phyloP scores from a whole-genome alignment of 2,888 invertebrate genomes.

The Ichneumoninae sp. region DNA sequence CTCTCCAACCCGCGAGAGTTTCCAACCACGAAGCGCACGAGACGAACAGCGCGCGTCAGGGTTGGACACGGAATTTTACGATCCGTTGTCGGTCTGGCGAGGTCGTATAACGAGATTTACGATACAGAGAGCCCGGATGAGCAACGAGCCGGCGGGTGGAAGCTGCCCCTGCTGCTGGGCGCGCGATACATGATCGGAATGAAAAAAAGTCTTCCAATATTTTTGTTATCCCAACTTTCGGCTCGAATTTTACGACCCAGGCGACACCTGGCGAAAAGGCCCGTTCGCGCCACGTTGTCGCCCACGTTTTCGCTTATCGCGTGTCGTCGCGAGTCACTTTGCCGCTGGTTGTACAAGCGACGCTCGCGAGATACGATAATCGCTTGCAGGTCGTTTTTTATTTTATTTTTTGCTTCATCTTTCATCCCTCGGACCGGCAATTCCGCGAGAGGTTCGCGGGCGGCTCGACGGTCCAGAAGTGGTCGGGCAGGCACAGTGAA shows the following conservation, averaged over 20 bases:
- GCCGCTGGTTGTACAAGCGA: too few species aligned
- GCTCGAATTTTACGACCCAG: constrained; percentile 63
- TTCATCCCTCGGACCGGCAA: background rate
- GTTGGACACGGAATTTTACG: constrained; percentile 65
- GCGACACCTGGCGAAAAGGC: constrained; percentile 55
- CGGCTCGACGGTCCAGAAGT: too few species aligned
- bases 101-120: constrained; percentile 69
- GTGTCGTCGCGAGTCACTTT: constrained; percentile 11
- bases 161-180: constrained; percentile 15
- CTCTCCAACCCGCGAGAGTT: constrained; percentile 7
- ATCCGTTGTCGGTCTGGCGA: constrained; percentile 67
- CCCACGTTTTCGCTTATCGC: constrained; percentile 14
- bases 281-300: constrained; percentile 1
- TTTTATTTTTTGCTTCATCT: background rate
- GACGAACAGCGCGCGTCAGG: constrained; percentile 20
- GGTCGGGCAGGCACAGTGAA: too few species aligned
- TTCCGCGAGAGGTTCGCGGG: too few species aligned
- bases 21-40: constrained; percentile 26
- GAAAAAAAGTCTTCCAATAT: constrained; percentile 36
- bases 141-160: constrained; percentile 2
- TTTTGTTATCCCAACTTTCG: constrained; percentile 34
- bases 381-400: constrained; percentile 30
- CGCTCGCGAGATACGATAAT: constrained; percentile 19
- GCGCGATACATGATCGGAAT: constrained; percentile 29
- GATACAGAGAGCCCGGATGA: constrained; percentile 34